Evolutionary conservation across 2,797 vertebrate genomes (phyloP).

Genomic region (Rhinoraja longicauda): DNA sequence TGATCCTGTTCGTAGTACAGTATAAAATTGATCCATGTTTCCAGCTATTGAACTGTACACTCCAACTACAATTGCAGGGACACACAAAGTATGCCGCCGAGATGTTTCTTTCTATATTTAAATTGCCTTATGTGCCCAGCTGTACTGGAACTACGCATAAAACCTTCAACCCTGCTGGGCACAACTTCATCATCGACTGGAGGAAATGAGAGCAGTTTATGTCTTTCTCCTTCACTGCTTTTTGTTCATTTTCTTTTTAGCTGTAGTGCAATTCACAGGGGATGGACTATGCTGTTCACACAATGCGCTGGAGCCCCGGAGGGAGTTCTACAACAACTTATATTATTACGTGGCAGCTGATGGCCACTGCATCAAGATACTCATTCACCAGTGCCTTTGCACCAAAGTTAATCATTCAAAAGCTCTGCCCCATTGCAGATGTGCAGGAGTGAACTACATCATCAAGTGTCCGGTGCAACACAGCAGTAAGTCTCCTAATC

Average conservation of each 20-base stretch:
- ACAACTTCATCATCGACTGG: conserved; percentile 35
- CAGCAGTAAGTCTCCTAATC: conserved; percentile 12
- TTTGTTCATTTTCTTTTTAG: conserved; percentile 37
- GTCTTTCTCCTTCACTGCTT: conserved; percentile 33
- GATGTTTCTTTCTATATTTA: conserved; percentile 30
- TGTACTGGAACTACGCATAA: conserved; percentile 20
- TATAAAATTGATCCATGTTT: background rate
- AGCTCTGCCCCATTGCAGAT: conserved; percentile 4
- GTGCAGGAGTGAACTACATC: background rate
- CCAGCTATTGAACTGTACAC: conserved; percentile 1
- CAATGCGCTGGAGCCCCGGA: background rate
- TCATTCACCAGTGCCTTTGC: conserved; percentile 4
- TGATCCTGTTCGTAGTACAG: background rate
- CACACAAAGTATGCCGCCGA: background rate
- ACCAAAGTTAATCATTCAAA: conserved; percentile 25
- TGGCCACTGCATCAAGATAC: background rate
- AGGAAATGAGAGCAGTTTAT: conserved; percentile 38
- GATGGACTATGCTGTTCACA: background rate
- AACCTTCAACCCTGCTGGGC: conserved; percentile 32
- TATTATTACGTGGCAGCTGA: conserved; percentile 10
- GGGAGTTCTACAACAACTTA: conserved; percentile 2
- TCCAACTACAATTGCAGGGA: background rate
- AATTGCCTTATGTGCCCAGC: conserved; percentile 22
- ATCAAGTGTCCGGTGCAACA: background rate
- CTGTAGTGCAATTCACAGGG: conserved; percentile 11